phyloP scores from a whole-genome alignment of 2,113 vertebrate genomes.

The Syrrhaptes paradoxus region DNA sequence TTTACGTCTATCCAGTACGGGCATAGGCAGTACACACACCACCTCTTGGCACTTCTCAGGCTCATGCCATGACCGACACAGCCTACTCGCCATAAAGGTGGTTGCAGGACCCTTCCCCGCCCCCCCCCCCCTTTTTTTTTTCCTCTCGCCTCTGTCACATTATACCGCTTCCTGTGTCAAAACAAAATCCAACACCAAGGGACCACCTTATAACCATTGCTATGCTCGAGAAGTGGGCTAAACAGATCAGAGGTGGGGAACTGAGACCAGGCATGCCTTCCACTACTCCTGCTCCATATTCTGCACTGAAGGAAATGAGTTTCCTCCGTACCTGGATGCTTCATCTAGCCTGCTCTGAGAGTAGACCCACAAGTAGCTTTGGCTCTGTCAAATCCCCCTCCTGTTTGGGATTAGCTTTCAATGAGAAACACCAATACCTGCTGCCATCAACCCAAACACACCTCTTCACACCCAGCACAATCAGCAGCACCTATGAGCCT shows the following conservation, averaged over 20 bases:
- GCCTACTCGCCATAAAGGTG: not conserved
- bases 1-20: not conserved
- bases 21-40: fast-evolving
- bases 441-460: not conserved
- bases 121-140: not conserved
- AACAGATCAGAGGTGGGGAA: not conserved
- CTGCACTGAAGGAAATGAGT: fast-evolving
- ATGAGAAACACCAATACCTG: not conserved
- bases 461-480: not conserved
- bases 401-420: not conserved
- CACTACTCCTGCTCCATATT: not conserved
- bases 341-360: not conserved
- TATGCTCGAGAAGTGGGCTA: fast-evolving
- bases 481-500: not conserved
- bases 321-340: not conserved
- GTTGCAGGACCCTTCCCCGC: not conserved
- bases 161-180: not conserved
- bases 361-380: not conserved
- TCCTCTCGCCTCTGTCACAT: not conserved
- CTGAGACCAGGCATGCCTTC: not conserved
- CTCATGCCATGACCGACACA: not conserved
- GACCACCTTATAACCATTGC: not conserved
- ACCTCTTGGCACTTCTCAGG: not conserved
- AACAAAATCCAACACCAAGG: not conserved
- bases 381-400: not conserved